Evolutionary conservation across 2,797 vertebrate species (phyloP), one percentile per base, ranked within the genome.

Genomic region (Odontamblyopus rebecca): DNA sequence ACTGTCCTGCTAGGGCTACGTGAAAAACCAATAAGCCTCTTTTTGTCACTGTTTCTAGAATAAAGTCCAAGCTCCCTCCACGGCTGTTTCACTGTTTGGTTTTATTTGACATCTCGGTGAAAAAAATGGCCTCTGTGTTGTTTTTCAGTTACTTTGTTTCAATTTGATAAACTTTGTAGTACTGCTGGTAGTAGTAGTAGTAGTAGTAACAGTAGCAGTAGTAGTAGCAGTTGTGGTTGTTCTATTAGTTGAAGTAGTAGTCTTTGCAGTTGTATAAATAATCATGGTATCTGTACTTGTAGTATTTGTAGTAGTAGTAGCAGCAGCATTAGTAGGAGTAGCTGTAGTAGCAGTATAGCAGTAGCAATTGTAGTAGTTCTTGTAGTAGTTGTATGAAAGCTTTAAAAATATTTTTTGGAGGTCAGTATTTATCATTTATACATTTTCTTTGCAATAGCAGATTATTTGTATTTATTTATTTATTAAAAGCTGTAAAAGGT

Each of bases 51-150:
- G 70, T 61, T 66, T 77, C 82, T 64, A 81, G 81, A 79, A 75
- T 76, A 60, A 82, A 79, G 79, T 67, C 72, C n/a, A 71, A 74
- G 78, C 76, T 81, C 79, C 83, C 76, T 70, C 23, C 53, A 76
- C 75, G 75, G 69, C 70, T 62, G 71, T 41, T 67, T 67, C 68
- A 74, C 79, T 84, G 81, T 69, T 71, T 74, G 67, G 64, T 68
- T 72, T 75, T 75, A 71, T 72, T 75, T 71, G 68, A 73, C 50
- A 32, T 13, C 70, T 38, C 16, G 6, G 16, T 19, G 29, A 13
- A 32, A 29, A 27, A 53, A 30, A 48, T 38, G 56, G 60, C 54
- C 51, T 7, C 35, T 19, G 30, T 11, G 16, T 19, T 62, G 16
- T 62, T 60, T 30, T 30, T 60, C 27, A 60, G 18, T 13, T 27